These are phyloP conservation scores for Phthorimaea operculella DNA, from an alignment of 1,140 invertebrate genomes.

Conservation along the genomic window DNA sequence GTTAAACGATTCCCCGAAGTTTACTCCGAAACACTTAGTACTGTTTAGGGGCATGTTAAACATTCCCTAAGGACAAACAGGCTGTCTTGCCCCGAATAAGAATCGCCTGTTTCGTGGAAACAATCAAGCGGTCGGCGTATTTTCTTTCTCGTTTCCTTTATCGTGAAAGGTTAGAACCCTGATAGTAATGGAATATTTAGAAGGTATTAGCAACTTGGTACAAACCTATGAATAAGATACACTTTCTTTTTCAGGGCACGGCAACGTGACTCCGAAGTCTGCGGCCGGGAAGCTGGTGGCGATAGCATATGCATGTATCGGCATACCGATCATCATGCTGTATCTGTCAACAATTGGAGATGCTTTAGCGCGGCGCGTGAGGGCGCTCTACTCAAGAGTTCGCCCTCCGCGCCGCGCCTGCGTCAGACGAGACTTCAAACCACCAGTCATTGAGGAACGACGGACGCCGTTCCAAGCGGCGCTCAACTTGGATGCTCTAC, in stretches of 20 bases:
- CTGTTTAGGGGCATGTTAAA: not conserved
- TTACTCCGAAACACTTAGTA: slow-evolving; percentile 1
- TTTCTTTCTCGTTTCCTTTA: too few relatives aligned
- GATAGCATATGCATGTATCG: slow-evolving; percentile 87
- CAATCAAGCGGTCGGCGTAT: too few relatives aligned
- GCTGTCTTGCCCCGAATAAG: too few relatives aligned
- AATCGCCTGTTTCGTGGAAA: too few relatives aligned
- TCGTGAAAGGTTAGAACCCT: too few relatives aligned
- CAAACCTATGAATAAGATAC: too few relatives aligned
- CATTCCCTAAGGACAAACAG: too few relatives aligned
- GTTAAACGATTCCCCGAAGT: not conserved
- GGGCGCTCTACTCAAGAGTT: slow-evolving; percentile 45
- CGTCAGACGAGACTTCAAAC: slow-evolving; percentile 16
- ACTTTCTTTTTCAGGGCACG: slow-evolving; percentile 79
- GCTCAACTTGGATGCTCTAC: slow-evolving; percentile 41
- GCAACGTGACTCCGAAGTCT: slow-evolving; percentile 91
- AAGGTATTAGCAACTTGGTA: too few relatives aligned
- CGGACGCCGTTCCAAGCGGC: slow-evolving; percentile 54
- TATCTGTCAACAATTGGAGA: slow-evolving; percentile 89
- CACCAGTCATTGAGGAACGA: slow-evolving; percentile 26
- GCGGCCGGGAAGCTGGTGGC: slow-evolving; percentile 83
- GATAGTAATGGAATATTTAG: too few relatives aligned
- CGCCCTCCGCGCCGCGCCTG: slow-evolving; percentile 50
- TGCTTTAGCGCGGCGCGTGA: slow-evolving; percentile 73
- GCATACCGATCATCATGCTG: slow-evolving; percentile 91